These are phyloP conservation scores for Drosophila quinaria DNA, from an alignment of 2,888 invertebrate genomes.

Conservation along the genomic window DNA sequence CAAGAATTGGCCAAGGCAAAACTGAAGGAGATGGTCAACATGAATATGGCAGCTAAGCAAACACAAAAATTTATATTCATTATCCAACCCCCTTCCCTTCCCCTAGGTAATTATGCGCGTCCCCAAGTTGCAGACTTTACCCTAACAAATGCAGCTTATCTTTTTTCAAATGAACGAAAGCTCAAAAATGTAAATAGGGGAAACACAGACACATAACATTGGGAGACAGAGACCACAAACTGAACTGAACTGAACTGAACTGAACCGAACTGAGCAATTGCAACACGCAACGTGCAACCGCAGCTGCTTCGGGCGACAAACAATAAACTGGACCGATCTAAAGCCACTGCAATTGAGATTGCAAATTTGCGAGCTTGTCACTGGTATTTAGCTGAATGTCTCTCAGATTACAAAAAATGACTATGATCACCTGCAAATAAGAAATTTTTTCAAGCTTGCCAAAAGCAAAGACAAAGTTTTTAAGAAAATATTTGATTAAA, in stretches of 20 bases:
- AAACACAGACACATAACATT: constrained; percentile 23
- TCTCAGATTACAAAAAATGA: background rate
- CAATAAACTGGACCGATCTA: background rate
- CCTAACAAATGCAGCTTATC: constrained; percentile 59
- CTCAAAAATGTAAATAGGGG: constrained; percentile 42
- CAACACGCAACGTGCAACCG: constrained; percentile 46
- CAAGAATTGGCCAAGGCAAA: constrained; percentile 51
- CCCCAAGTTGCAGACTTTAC: constrained; percentile 1
- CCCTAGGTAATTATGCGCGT: constrained; percentile 2
- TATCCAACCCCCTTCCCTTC: background rate
- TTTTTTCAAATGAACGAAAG: constrained; percentile 50
- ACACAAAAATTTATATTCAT: constrained; percentile 63
- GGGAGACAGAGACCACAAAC: constrained; percentile 46
- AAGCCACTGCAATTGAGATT: background rate
- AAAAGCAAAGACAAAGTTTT: background rate
- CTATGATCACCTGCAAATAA: background rate
- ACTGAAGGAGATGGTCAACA: constrained; percentile 24
- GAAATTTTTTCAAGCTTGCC: background rate
- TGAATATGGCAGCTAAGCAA: constrained; percentile 45
- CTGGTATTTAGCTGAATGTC: background rate
- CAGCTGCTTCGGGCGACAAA: background rate
- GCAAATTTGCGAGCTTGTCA: background rate
- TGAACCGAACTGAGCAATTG: constrained; percentile 27
- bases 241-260: background rate
- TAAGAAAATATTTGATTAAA: too few species aligned